These are phyloP conservation scores for Micromys minutus DNA, from an alignment of 2,113 vertebrate genomes.

Conservation along the genomic window DNA sequence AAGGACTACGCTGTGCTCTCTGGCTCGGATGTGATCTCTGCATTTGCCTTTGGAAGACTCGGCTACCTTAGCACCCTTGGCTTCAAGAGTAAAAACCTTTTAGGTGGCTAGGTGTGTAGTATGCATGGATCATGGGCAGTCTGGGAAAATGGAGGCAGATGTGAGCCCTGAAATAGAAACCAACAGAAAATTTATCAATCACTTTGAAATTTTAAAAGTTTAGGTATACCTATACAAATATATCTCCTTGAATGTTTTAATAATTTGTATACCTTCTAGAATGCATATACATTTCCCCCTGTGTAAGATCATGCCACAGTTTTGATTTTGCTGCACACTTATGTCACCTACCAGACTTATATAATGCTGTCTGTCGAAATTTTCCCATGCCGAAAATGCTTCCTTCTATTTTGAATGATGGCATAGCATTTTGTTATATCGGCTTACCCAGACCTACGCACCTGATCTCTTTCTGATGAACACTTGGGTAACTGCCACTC, in stretches of 20 bases:
- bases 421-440: neutral
- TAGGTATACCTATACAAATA: neutral
- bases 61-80: neutral
- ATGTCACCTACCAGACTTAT: neutral
- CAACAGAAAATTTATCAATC: neutral
- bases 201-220: neutral
- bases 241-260: neutral
- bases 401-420: constrained; percentile 13
- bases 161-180: neutral
- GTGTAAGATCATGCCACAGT: neutral
- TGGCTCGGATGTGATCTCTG: neutral
- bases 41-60: neutral
- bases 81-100: neutral
- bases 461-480: neutral
- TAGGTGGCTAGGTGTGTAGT: neutral
- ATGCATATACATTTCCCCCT: neutral
- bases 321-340: neutral
- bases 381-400: neutral
- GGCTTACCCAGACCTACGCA: neutral
- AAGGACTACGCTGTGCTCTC: neutral
- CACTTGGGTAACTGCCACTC: neutral
- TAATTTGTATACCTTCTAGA: neutral
- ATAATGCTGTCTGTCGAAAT: neutral
- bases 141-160: neutral
- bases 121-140: neutral